Evolutionary conservation across 2,113 vertebrate genomes (phyloP).

Genomic region (Zosterops pallidus): DNA sequence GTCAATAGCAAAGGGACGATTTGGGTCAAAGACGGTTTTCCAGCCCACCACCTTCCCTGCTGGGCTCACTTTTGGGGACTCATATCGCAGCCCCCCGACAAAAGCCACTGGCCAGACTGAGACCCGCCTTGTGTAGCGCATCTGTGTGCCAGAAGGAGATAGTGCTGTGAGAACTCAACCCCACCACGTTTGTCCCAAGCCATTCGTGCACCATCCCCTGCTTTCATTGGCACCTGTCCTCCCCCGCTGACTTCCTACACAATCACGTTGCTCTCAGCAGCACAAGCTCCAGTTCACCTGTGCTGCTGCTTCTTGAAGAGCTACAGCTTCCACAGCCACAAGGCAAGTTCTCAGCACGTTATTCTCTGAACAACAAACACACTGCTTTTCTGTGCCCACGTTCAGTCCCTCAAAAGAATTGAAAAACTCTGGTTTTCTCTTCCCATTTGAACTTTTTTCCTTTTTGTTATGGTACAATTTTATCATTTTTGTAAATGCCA

Average conservation of each 20-base stretch:
- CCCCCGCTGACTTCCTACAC: not conserved
- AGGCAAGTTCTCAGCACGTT: not conserved
- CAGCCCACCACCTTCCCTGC: slow-evolving; percentile 85
- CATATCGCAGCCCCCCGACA: slow-evolving; percentile 82
- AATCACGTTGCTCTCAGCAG: not conserved
- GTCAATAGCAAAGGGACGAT: slow-evolving; percentile 86
- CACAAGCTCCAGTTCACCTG: not conserved
- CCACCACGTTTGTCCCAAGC: fast-evolving
- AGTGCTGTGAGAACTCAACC: not conserved
- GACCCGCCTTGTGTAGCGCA: slow-evolving; percentile 84
- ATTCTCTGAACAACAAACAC: not conserved
- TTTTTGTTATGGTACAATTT: not conserved
- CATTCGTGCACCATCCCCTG: not conserved
- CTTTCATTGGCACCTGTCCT: not conserved
- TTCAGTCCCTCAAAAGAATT: not conserved
- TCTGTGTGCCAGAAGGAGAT: slow-evolving; percentile 71
- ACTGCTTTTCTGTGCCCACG: not conserved
- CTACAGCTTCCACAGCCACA: not conserved
- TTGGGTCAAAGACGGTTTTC: slow-evolving; percentile 86
- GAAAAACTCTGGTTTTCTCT: not conserved
- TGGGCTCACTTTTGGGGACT: slow-evolving; percentile 83
- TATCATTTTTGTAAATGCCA: not conserved
- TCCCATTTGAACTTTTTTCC: not conserved
- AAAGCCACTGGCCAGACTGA: slow-evolving; percentile 90
- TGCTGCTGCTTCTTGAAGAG: not conserved